Evolutionary conservation across 2,797 vertebrate species (phyloP).

Genomic region (Rhinatrema bivittatum): DNA sequence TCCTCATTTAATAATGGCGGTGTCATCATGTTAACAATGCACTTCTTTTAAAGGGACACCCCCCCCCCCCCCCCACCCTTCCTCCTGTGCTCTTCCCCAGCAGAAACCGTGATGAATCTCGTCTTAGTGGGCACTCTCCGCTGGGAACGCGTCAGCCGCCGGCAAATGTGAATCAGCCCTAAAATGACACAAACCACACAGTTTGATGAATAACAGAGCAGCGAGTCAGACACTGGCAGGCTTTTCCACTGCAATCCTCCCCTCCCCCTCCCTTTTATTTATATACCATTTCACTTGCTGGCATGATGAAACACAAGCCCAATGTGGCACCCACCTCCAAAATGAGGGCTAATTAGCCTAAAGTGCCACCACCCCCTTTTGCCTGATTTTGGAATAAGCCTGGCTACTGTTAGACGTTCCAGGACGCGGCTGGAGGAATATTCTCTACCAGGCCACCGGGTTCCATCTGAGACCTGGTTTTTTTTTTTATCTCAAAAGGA

Average conservation of each 20-base stretch:
- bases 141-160: background rate
- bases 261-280: conserved; percentile 32
- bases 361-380: conserved; percentile 6
- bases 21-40: too few species aligned
- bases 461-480: conserved; percentile 46
- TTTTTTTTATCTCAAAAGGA: conserved; percentile 51
- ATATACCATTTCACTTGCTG: conserved; percentile 39
- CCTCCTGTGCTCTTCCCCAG: too few species aligned
- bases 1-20: too few species aligned
- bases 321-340: conserved; percentile 4
- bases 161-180: background rate
- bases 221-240: conserved; percentile 20
- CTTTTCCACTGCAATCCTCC: conserved; percentile 24
- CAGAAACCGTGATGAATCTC: too few species aligned
- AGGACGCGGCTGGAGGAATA: background rate
- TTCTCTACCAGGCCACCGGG: conserved; percentile 4
- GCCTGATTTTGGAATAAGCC: background rate
- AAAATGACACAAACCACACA: conserved; percentile 8
- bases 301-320: conserved; percentile 47
- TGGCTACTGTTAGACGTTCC: conserved; percentile 30
- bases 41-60: too few species aligned
- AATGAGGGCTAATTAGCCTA: conserved; percentile 6
- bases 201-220: conserved; percentile 36
- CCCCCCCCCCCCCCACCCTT: too few species aligned
- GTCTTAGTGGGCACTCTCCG: too few species aligned